Evolutionary conservation across 2,797 vertebrate genomes (phyloP), one percentile per base, ranked within the genome.

Genomic region (Spheniscus humboldti): DNA sequence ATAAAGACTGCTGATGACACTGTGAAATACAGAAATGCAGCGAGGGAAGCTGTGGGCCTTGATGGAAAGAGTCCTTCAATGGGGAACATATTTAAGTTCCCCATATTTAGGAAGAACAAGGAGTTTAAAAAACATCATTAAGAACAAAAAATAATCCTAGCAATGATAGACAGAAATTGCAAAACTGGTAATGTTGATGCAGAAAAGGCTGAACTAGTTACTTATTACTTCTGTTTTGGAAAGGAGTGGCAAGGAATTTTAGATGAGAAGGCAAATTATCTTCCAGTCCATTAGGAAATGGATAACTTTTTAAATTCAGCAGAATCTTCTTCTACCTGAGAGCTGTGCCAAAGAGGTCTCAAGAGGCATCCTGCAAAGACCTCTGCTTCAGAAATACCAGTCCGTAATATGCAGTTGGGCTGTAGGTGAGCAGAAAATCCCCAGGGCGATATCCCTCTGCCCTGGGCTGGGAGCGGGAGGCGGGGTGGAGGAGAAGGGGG

Each of bases 381-480:
- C 24, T 73, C 31, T 91, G 63, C 47, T 85, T 90, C 82, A 88
- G 56, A 59, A 93, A 19, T 28, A 63, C 3, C 3, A 0, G 48
- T 16, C 31, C 2, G 2, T 24, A 25, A 55, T 7, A 22, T 3
- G 31, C 0, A 0, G 39, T 1, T 68, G 62, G 39, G 24, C 39
- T 94, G 43, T 2, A 63, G 63, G 67, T 9, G 59, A 59, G 63
- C 0, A 0, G 47, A 74, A 84, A 63, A 17, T 2, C 11, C 30
- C 11, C 2, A 1, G 67, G n/a, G 14, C 1, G 1, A 37, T 33
- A 39, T 20, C 18, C 11, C 25, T 82, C 22, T 80, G 35, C 39
- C 39, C 56, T 41, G 37, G 14, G 9, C 43, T 43, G 24, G 63
- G n/a, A 87, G 47, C 4, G 1, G 35, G 52, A 48, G 24, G 23